Evolutionary conservation across 2,113 vertebrate species (phyloP), one percentile per base, ranked within the genome.

Genomic region (Eulemur rufifrons): DNA sequence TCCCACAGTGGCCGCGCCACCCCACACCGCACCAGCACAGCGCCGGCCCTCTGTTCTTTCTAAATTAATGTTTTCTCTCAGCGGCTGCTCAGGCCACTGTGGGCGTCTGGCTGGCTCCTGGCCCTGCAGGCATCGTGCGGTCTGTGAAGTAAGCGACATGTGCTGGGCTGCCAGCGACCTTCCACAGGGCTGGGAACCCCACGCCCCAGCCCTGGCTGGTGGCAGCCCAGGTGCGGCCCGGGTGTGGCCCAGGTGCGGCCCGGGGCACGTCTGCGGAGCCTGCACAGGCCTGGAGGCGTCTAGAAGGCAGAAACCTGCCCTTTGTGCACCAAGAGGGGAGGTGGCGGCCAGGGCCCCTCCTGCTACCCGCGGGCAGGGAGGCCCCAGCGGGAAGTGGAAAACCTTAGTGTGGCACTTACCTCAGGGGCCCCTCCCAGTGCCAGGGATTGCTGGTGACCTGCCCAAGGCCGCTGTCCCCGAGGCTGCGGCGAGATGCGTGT

Each of bases 371-470:
- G 21, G 54, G 45, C 10, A 56, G 77, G 71, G 59, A 86, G 77
- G 81, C 74, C 82, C 69, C 87, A 13, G 37, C 4, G 34, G 47
- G 8, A 78, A 77, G 74, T 21, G 47, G 92, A 66, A 95, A 91
- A 85, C 39, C 76, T 76, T 66, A 59, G 71, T 11, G 27, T 34
- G 88, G 66, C 10, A 59, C 95, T 96, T 92, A 87, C 87, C 92
- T 92, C 39, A 37, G 8, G 6, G 20, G 59, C 87, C 76, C 63
- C 47, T 71, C 74, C 80, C 37, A 34, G 66, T 17, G 63, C 54
- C 87, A 78, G 66, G 68, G 23, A 13, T 52, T 50, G 66, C 74
- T 47, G 42, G 61, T 5, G 8, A 73, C 83, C 71, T 6, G 34
- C 45, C 42, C 32, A 47, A 2, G 47, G 84, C 18, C 6, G 11